A percentile compares a stretch with the other conserved stretches of the same genome.
Evolutionary conservation across 2,888 invertebrate species (phyloP).

Genomic region (Hyles lineata): DNA sequence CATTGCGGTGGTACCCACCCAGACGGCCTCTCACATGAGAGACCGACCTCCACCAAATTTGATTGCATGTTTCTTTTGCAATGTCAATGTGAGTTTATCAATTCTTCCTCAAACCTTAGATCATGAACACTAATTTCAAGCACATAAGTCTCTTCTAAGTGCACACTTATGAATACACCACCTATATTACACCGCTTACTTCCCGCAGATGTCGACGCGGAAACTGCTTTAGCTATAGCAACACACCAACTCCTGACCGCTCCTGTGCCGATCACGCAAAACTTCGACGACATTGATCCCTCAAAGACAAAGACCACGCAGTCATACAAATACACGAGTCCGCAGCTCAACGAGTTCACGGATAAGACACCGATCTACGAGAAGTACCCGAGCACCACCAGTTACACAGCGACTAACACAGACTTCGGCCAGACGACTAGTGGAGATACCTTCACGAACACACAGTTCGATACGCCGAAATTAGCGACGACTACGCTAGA

Average conservation of each 20-base stretch:
- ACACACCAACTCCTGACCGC: conserved; percentile 78
- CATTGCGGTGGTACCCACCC: too few relatives aligned
- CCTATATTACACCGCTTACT: conserved; percentile 24
- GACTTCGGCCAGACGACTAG: conserved; percentile 55
- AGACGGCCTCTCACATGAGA: too few relatives aligned
- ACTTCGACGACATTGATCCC: conserved; percentile 62
- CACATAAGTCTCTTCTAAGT: background rate
- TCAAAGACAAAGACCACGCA: conserved; percentile 57
- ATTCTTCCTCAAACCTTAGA: background rate
- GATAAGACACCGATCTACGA: conserved; percentile 55
- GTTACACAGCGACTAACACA: conserved; percentile 49
- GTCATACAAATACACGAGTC: conserved; percentile 68
- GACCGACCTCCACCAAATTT: too few relatives aligned
- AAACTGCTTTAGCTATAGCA: conserved; percentile 78
- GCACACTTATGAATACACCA: too few relatives aligned
- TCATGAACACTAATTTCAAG: background rate
- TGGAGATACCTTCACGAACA: conserved; percentile 47
- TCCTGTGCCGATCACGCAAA: conserved; percentile 69
- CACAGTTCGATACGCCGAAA: conserved; percentile 49
- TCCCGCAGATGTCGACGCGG: conserved; percentile 67
- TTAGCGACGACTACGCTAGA: conserved; percentile 35
- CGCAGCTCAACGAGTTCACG: conserved; percentile 60
- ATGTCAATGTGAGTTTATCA: too few relatives aligned
- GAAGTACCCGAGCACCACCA: conserved; percentile 60
- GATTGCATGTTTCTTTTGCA: too few relatives aligned